Evolutionary conservation across 2,888 invertebrate genomes (phyloP).

Genomic region (Synergus gifuensis): DNA sequence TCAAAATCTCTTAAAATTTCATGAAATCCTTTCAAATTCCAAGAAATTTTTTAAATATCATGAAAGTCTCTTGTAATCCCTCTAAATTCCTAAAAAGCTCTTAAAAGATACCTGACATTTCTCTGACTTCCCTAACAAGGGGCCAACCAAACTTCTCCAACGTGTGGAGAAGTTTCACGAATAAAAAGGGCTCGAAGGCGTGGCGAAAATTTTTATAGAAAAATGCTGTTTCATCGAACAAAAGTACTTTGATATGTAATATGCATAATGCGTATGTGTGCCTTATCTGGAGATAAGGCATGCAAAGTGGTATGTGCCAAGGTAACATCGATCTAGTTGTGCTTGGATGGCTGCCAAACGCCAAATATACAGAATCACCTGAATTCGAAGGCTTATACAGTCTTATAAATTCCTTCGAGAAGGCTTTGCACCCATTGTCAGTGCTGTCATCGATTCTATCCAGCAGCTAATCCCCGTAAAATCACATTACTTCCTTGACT

Average conservation of each 20-base stretch:
- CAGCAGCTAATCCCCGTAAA: slow-evolving; percentile 1
- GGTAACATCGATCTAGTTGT: slow-evolving; percentile 71
- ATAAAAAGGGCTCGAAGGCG: neutral
- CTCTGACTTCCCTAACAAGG: too few species aligned
- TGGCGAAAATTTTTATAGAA: slow-evolving; percentile 27
- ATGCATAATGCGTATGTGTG: slow-evolving; percentile 25
- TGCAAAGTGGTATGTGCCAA: slow-evolving; percentile 61
- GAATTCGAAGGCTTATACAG: slow-evolving; percentile 10
- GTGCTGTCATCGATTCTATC: slow-evolving; percentile 11
- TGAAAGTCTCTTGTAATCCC: too few species aligned
- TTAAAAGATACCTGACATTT: too few species aligned
- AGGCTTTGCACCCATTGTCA: slow-evolving; percentile 28
- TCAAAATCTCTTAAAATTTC: too few species aligned
- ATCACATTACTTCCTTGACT: slow-evolving; percentile 16
- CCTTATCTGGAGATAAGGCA: slow-evolving; percentile 53
- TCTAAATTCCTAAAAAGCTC: too few species aligned
- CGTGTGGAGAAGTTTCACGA: neutral
- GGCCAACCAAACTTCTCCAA: too few species aligned
- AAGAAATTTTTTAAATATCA: too few species aligned
- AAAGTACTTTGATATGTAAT: slow-evolving; percentile 11
- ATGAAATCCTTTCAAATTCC: too few species aligned
- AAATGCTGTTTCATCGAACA: slow-evolving; percentile 2
- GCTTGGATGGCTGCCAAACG: slow-evolving; percentile 70
- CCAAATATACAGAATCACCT: slow-evolving; percentile 62
- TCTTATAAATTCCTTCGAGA: slow-evolving; percentile 23